Evolutionary conservation across 2,888 invertebrate genomes (phyloP), one percentile per base, ranked within the genome.

Genomic region (Ectemnius continuus): DNA sequence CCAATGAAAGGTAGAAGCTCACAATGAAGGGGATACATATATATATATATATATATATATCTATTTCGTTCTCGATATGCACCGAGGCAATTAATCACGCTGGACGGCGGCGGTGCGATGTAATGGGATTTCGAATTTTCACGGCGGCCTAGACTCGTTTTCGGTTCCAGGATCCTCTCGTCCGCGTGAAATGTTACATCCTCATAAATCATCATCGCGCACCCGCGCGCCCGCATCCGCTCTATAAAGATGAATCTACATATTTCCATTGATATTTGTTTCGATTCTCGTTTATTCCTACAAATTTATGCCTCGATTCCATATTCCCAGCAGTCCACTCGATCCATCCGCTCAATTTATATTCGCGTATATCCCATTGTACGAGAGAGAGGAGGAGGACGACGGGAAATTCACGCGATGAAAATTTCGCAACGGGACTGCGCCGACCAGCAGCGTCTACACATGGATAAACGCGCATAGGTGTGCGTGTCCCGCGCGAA

Each of bases 291-390:
- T 75, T 69, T 68, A 62, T 66, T 73, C 75, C 13, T 16, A 62
- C 73, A 75, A 62, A 75, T 75, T 73, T 69, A 73, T 75, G 73
- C 73, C 52, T 47, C 69, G 73, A 73, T 75, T 73, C 69, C 60
- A 66, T 68, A 75, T 75, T 63, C 73, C 48, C 20, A 26, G 23
- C 57, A 57, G 36, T 69, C 61, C 36, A 62, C 66, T 62, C 66
- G 52, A 60, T 70, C 70, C 60, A 75, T 66, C 75, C 47, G 60
- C 61, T 69, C 65, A 66, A 73, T 75, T 69, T 69, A 73, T 68
- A 65, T 60, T 18, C 57, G 73, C 23, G 65, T 52, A 52, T 52
- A 52, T 52, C 16, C 36, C 36, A 36, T 36, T 36, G 36, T 36
- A 8, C 36, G 8, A 8, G 36, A n/a, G n/a, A n/a, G n/a, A n/a